Percentiles rank a stretch among this genome's conserved stretches.
Conservation (phyloP, 2,888 invertebrate species). For the Drosophila peninsularis region DNA sequence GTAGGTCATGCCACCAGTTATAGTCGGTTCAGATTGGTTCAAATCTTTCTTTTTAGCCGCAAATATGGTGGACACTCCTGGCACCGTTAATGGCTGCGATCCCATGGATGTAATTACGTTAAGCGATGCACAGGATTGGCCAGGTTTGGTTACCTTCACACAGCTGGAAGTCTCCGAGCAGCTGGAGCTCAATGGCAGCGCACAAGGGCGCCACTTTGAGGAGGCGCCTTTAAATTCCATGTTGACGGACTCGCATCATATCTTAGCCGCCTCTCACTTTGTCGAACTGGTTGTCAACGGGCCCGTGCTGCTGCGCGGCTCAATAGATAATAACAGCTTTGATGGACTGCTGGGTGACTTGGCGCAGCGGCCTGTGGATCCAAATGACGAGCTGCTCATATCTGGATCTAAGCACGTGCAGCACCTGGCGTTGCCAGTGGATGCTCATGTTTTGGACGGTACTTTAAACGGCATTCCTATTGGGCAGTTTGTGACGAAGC, state of each 20-base stretch:
- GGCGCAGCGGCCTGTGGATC: conserved; percentile 83
- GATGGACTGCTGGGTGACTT: conserved; percentile 85
- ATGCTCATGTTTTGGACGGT: conserved; percentile 84
- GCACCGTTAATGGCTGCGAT: conserved; percentile 85
- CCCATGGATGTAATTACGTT: conserved; percentile 85
- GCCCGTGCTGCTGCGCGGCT: conserved; percentile 84
- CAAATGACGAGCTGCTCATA: conserved; percentile 82
- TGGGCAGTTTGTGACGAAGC: conserved; percentile 85
- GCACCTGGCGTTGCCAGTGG: conserved; percentile 82
- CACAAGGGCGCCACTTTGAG: conserved; percentile 84
- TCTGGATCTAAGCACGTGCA: conserved; percentile 85
- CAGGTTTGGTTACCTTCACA: conserved; percentile 85
- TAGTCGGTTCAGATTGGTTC: too few species aligned
- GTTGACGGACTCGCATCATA: conserved; percentile 83
- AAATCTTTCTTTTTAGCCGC: conserved; percentile 46
- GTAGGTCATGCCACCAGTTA: conserved; percentile 49
- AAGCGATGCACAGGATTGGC: conserved; percentile 83
- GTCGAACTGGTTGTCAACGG: conserved; percentile 86
- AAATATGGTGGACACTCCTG: conserved; percentile 82
- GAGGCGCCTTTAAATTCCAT: conserved; percentile 85
- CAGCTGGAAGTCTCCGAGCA: conserved; percentile 85
- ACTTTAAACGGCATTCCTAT: conserved; percentile 85
- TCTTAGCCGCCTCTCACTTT: conserved; percentile 85
- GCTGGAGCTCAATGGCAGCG: conserved; percentile 85
- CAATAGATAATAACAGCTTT: conserved; percentile 84